Evolutionary conservation across 2,113 vertebrate genomes (phyloP).

Genomic region (Chionis minor): DNA sequence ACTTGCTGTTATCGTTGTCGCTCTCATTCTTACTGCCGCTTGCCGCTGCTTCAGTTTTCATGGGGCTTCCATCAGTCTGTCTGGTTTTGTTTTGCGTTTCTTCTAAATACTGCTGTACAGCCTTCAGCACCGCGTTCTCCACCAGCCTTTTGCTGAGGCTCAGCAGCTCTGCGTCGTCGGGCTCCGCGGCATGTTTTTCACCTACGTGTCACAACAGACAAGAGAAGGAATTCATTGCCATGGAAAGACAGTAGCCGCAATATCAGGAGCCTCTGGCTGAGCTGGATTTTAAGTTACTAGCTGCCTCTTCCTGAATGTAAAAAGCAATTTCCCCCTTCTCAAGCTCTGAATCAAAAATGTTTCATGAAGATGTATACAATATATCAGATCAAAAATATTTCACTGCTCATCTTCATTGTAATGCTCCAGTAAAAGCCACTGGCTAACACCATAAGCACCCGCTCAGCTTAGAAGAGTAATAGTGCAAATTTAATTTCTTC

Average conservation of each 20-base stretch:
- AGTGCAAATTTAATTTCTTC: background rate
- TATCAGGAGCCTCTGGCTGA: background rate
- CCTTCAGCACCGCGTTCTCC: slow-evolving; percentile 86
- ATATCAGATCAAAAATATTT: background rate
- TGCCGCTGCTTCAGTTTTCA: slow-evolving; percentile 57
- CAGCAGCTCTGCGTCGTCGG: slow-evolving; percentile 86
- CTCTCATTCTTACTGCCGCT: slow-evolving; percentile 53
- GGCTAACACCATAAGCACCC: background rate
- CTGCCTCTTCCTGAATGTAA: background rate
- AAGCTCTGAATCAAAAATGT: background rate
- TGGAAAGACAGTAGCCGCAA: background rate
- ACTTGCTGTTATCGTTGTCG: slow-evolving; percentile 67
- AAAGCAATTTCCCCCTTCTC: background rate
- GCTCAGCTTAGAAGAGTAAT: background rate
- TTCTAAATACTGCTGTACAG: slow-evolving; percentile 88
- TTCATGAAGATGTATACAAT: background rate
- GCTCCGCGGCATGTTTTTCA: slow-evolving; percentile 80
- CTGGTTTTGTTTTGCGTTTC: slow-evolving; percentile 82
- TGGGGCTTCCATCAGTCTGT: slow-evolving; percentile 73
- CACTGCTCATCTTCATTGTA: background rate
- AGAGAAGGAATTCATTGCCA: slow-evolving; percentile 74
- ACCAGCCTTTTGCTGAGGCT: slow-evolving; percentile 88
- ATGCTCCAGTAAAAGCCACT: background rate
- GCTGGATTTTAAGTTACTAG: background rate
- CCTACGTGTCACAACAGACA: slow-evolving; percentile 83